Evolutionary conservation across 2,888 invertebrate species (phyloP), one percentile per base, ranked within the genome.

Genomic region (Drosophila mettleri): DNA sequence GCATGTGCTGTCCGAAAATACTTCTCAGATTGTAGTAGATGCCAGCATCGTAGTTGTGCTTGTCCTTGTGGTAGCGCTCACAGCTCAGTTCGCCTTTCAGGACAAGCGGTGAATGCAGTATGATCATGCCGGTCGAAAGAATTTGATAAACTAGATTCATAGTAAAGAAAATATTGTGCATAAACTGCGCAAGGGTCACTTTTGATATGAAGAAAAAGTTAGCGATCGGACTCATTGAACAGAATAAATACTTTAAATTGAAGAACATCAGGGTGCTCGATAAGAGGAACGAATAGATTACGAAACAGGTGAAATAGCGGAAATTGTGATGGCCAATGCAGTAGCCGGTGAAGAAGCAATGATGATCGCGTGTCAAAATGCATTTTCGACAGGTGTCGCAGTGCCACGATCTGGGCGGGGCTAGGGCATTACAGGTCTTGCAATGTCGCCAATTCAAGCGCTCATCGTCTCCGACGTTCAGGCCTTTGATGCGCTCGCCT

Each of bases 321-420:
- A 16, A 51, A 51, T 51, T 51, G 16, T 34, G 49, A 51, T 51
- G 49, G 12, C 49, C 49, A 34, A 51, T 36, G 12, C 49, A 51
- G 8, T 24, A 51, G 10, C 49, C 49, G 12, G 34, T 51, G 34
- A 51, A 51, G 3, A 3, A 4, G 16, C 49, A 51, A 4, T 51
- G 49, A 24, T 51, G 49, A 10, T 36, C 16, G 0, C 49, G 49
- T 3, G 22, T 34, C 49, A 51, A 12, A 12, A 51, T 51, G 24
- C 49, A 51, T 7, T 22, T 1, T 0, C 12, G 3, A 12, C 49
- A 51, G 2, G 1, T 12, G 10, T 0, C 6, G 12, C 46, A 51
- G 10, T 51, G 49, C 22, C 22, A 51, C 2, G 49, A 51, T 36
- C 49, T 24, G 22, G 49, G 49, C 22, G 49, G 49, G 4, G 49